These are phyloP conservation scores for Lasioglossum vierecki DNA, from an alignment of 2,888 invertebrate species.

Conservation along the genomic window DNA sequence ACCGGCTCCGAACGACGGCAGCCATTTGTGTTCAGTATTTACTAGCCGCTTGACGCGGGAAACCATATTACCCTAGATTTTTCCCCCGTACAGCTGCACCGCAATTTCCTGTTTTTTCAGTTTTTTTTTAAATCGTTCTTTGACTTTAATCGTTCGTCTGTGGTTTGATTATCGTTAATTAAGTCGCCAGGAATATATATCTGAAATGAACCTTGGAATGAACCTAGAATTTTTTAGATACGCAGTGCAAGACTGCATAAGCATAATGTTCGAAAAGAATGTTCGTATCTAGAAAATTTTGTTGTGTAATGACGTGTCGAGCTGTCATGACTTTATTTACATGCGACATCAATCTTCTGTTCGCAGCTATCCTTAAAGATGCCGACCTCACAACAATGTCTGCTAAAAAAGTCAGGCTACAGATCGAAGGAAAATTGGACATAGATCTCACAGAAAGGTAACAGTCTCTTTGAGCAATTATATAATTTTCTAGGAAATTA, in stretches of 20 bases:
- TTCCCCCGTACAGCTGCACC: neutral
- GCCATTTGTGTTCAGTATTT: constrained; percentile 78
- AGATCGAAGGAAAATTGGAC: constrained; percentile 92
- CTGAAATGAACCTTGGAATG: neutral
- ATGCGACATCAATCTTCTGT: constrained; percentile 20
- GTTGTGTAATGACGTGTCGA: neutral
- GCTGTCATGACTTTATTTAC: neutral
- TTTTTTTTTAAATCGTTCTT: neutral
- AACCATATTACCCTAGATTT: constrained; percentile 61
- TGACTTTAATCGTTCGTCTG: neutral
- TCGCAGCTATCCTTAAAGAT: constrained; percentile 92
- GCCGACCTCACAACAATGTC: constrained; percentile 94
- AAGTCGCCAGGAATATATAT: neutral
- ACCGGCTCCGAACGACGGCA: constrained; percentile 66
- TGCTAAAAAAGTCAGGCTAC: constrained; percentile 94
- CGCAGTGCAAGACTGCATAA: neutral
- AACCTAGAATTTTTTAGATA: neutral
- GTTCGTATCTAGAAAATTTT: neutral
- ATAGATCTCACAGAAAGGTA: constrained; percentile 89
- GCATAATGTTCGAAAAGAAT: neutral
- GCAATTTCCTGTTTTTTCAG: neutral
- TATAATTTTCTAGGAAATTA: neutral
- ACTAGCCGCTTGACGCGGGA: constrained; percentile 75
- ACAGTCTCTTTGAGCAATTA: constrained; percentile 16
- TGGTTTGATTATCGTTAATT: neutral